Conservation (phyloP, 2,113 vertebrate species). For the Furnarius figulus region DNA sequence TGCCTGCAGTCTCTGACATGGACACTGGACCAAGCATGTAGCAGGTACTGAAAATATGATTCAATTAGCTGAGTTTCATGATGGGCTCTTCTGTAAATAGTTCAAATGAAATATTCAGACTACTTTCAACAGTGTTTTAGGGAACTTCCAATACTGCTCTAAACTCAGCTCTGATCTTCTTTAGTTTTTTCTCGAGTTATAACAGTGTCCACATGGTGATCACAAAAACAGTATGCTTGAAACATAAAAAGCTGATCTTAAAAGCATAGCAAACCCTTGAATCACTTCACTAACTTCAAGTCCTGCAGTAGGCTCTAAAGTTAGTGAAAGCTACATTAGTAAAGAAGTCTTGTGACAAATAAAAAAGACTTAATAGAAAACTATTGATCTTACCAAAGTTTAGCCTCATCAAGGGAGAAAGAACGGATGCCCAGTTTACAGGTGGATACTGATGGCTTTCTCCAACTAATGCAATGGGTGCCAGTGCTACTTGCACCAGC, state of each 20-base stretch:
- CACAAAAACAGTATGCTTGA: not conserved
- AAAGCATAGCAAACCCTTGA: not conserved
- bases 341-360: not conserved
- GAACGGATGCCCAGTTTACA: conserved; percentile 88
- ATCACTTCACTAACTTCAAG: not conserved
- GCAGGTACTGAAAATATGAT: not conserved
- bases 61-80: not conserved
- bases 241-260: not conserved
- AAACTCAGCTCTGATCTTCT: not conserved
- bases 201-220: not conserved
- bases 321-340: not conserved
- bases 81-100: not conserved
- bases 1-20: not conserved
- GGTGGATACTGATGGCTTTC: conserved; percentile 88
- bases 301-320: not conserved
- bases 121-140: not conserved
- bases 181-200: not conserved
- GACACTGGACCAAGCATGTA: not conserved
- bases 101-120: not conserved
- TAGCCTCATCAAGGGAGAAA: conserved; percentile 92
- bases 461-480: conserved; percentile 81
- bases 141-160: not conserved
- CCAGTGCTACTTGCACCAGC: conserved; percentile 80
- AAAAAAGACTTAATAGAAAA: not conserved
- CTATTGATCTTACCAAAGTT: conserved; percentile 83